Percentiles rank a stretch among this genome's conserved stretches.
Conservation (phyloP, 1,140 invertebrate genomes). For the Zaprionus gabonicus region DNA sequence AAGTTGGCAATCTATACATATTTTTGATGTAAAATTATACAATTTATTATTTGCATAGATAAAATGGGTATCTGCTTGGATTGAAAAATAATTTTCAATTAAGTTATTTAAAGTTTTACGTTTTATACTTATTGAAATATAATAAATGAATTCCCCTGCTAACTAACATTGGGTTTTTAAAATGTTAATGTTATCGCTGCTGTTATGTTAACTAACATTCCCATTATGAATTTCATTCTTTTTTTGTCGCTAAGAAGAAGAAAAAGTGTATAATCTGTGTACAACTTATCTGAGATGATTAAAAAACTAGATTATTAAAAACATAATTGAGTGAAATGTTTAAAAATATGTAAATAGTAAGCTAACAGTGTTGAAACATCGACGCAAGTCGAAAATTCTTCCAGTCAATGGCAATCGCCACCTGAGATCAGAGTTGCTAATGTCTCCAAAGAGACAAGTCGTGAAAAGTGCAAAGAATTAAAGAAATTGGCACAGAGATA, state of each 20-base stretch:
- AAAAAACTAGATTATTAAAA: neutral
- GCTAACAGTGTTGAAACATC: neutral
- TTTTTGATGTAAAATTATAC: neutral
- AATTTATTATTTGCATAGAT: neutral
- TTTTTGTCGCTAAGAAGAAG: slow-evolving; percentile 33
- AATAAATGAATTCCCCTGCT: neutral
- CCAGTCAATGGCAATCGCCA: slow-evolving; percentile 21
- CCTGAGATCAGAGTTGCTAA: slow-evolving; percentile 31
- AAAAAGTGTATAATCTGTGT: slow-evolving; percentile 36
- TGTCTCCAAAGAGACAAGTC: slow-evolving; percentile 39
- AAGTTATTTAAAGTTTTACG: too few relatives aligned
- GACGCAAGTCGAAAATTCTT: slow-evolving; percentile 16
- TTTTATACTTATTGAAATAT: neutral
- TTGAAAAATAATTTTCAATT: neutral
- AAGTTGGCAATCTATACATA: neutral
- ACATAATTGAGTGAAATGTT: slow-evolving; percentile 16
- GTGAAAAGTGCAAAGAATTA: slow-evolving; percentile 33
- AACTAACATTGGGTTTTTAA: neutral
- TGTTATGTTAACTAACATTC: slow-evolving; percentile 37
- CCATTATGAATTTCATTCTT: slow-evolving; percentile 40
- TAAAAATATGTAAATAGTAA: neutral
- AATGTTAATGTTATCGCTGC: slow-evolving; percentile 10
- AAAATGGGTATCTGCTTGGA: neutral
- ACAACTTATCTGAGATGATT: slow-evolving; percentile 26
- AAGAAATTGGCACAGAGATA: slow-evolving; percentile 31